Percentiles rank a stretch among this genome's conserved stretches.
Evolutionary conservation across 1,140 invertebrate species (phyloP).

Genomic region (Heliconius melpomene): DNA sequence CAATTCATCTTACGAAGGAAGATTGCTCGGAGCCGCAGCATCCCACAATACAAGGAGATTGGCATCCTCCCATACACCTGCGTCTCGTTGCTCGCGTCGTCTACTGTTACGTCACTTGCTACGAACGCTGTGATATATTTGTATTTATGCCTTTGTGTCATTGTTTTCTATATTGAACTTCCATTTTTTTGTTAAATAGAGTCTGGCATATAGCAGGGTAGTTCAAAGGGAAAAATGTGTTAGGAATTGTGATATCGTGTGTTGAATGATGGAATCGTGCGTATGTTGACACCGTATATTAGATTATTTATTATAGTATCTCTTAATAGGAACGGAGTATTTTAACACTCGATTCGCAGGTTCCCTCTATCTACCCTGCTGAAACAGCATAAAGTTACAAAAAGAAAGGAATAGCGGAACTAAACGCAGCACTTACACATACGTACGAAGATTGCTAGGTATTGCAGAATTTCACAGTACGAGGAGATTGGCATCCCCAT

Average conservation of each 20-base stretch:
- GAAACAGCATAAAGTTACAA: too few species aligned
- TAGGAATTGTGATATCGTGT: too few species aligned
- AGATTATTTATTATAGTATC: too few species aligned
- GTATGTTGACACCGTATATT: too few species aligned
- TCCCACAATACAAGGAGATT: conserved; percentile 22
- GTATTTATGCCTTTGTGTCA: background rate
- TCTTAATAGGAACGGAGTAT: too few species aligned
- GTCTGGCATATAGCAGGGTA: too few species aligned
- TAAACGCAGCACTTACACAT: too few species aligned
- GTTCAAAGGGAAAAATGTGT: too few species aligned
- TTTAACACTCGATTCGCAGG: too few species aligned
- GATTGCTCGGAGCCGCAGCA: background rate
- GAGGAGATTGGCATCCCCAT: conserved; percentile 17
- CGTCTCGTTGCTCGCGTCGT: conserved; percentile 34
- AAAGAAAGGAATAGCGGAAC: too few species aligned
- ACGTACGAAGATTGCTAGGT: conserved; percentile 8
- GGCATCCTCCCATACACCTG: conserved; percentile 31
- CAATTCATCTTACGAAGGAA: background rate
- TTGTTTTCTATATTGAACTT: background rate
- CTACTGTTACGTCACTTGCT: conserved; percentile 32
- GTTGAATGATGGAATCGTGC: too few species aligned
- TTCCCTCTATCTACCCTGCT: too few species aligned
- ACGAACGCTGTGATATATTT: background rate
- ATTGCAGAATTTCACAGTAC: conserved; percentile 23
- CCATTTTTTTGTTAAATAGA: background rate